Conservation (phyloP, 1,140 invertebrate species). For the Mylabris phalerata region DNA sequence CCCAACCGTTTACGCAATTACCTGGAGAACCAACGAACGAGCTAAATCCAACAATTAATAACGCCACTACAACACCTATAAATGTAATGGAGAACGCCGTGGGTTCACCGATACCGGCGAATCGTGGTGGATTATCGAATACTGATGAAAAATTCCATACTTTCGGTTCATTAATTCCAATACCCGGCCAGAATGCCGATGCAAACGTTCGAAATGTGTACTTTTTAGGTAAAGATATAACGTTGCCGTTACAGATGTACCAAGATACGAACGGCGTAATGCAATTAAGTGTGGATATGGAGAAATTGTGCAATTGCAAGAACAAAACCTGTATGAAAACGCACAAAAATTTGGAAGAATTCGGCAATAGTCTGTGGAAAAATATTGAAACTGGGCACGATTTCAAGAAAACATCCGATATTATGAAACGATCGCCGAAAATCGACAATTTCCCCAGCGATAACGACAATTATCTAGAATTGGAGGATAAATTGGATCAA, state of each 20-base stretch:
- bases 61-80: neutral
- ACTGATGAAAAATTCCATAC: conserved; percentile 12
- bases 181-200: conserved; percentile 1
- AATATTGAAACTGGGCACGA: neutral
- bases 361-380: neutral
- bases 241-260: conserved; percentile 26
- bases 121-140: neutral
- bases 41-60: neutral
- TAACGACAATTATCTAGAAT: neutral
- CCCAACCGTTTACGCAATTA: too few species aligned
- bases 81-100: neutral
- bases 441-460: neutral
- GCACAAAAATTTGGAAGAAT: neutral
- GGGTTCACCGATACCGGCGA: neutral
- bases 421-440: conserved; percentile 16
- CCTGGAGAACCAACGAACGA: too few species aligned
- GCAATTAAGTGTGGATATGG: conserved; percentile 25
- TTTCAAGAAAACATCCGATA: conserved; percentile 1
- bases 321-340: conserved; percentile 24
- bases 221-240: conserved; percentile 28
- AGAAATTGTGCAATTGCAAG: conserved; percentile 29
- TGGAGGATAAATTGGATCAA: conserved; percentile 21
- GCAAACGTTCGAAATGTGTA: conserved; percentile 17
- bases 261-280: conserved; percentile 21
- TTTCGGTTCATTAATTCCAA: conserved; percentile 24